Evolutionary conservation across 2,113 vertebrate species (phyloP).

Genomic region (Elaphurus davidianus): DNA sequence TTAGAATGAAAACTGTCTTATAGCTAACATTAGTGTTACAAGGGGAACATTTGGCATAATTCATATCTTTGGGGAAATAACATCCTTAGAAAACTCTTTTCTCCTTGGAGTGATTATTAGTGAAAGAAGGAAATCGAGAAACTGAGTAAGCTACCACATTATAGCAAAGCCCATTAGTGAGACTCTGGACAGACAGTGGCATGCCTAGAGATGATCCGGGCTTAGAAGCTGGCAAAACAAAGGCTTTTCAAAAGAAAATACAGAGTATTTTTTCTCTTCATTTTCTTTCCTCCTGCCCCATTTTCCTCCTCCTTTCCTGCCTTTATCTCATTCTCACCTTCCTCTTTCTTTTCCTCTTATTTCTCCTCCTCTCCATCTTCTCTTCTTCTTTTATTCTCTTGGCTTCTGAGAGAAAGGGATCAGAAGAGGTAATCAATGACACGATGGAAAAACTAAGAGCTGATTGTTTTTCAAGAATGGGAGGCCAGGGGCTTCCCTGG

Average conservation of each 20-base stretch:
- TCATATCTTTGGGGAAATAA: slow-evolving; percentile 35
- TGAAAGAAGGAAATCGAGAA: neutral
- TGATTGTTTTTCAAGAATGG: neutral
- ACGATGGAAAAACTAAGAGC: neutral
- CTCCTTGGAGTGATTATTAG: neutral
- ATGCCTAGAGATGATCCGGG: neutral
- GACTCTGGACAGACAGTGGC: rapidly evolving
- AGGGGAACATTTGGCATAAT: neutral
- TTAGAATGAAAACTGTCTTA: slow-evolving; percentile 44
- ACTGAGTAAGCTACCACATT: neutral
- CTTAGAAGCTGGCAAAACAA: neutral
- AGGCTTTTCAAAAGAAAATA: neutral
- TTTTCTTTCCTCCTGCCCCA: neutral
- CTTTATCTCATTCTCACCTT: neutral
- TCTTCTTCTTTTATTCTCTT: neutral
- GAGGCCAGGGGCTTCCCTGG: neutral
- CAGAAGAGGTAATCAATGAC: neutral
- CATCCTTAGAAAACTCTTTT: neutral
- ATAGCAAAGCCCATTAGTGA: neutral
- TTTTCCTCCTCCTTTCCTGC: neutral
- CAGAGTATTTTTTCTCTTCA: neutral
- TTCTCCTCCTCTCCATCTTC: neutral
- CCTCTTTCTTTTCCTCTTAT: neutral
- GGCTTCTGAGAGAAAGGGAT: neutral
- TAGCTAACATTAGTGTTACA: neutral